phyloP scores from a whole-genome alignment of 2,797 vertebrate genomes.

The Pseudochirops cupreus region DNA sequence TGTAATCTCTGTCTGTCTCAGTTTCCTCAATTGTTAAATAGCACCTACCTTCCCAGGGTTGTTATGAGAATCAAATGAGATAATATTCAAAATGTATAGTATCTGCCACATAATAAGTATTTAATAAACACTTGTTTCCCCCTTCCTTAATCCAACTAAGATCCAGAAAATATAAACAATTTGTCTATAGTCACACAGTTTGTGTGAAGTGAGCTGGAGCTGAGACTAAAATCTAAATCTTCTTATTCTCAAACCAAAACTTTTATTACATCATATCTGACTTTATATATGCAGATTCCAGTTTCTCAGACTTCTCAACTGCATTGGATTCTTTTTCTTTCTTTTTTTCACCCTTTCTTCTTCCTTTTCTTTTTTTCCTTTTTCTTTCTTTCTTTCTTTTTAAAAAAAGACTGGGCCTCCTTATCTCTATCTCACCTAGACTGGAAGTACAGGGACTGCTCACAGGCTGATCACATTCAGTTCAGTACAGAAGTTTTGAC shows the following conservation, averaged over 20 bases:
- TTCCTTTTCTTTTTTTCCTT: no score
- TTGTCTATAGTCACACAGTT: no score
- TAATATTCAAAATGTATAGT: neutral
- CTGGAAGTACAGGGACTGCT: neutral
- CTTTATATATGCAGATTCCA: neutral
- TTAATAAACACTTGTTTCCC: neutral
- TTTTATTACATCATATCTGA: neutral
- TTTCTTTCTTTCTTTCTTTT: no score
- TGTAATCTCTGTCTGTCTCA: neutral
- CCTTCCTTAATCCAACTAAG: neutral
- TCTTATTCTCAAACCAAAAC: neutral
- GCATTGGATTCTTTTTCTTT: neutral
- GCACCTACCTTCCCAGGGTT: neutral
- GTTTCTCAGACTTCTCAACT: neutral
- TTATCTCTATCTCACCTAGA: neutral
- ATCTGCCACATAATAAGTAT: neutral
- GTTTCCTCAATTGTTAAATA: neutral
- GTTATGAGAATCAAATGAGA: neutral
- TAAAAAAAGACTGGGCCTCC: neutral
- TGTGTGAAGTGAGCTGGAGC: neutral
- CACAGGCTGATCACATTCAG: neutral
- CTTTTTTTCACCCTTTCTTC: no score
- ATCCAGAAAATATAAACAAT: neutral
- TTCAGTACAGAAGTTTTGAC: neutral
- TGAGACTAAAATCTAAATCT: neutral